Conservation (phyloP, 2,113 vertebrate species). For the Hemiscyllium ocellatum region DNA sequence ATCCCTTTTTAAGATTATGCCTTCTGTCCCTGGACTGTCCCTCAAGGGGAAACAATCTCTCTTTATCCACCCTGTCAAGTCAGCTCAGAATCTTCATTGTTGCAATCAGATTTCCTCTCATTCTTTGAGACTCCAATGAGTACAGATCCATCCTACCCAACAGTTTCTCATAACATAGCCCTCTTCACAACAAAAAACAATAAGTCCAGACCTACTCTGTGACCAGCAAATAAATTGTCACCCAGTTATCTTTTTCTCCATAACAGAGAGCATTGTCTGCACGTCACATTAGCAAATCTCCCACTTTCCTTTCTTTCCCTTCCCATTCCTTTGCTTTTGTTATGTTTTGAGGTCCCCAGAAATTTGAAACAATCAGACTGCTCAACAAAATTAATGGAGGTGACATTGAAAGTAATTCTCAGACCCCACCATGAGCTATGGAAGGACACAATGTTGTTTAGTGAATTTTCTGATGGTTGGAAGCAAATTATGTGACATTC, state of each 20-base stretch:
- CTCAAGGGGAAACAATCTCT: no score
- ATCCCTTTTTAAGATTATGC: no score
- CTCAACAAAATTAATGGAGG: neutral
- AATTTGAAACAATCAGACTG: neutral
- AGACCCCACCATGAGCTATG: neutral
- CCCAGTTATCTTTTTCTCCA: neutral
- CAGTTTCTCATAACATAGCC: no score
- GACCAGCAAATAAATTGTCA: neutral
- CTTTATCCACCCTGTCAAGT: no score
- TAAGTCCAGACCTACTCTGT: neutral
- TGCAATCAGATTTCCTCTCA: no score
- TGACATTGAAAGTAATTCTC: neutral
- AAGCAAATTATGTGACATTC: neutral
- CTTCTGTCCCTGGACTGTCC: no score
- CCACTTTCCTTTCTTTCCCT: neutral
- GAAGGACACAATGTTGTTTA: neutral
- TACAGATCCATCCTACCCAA: no score
- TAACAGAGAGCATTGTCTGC: neutral
- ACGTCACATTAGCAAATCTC: neutral
- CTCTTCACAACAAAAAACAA: no score
- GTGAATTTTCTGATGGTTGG: neutral
- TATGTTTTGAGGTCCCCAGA: neutral
- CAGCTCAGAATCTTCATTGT: no score
- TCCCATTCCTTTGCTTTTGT: neutral
- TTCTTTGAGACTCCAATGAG: no score